Evolutionary conservation across 1,140 invertebrate genomes (phyloP), one percentile per base, ranked within the genome.

Genomic region (Nasonia vitripennis): DNA sequence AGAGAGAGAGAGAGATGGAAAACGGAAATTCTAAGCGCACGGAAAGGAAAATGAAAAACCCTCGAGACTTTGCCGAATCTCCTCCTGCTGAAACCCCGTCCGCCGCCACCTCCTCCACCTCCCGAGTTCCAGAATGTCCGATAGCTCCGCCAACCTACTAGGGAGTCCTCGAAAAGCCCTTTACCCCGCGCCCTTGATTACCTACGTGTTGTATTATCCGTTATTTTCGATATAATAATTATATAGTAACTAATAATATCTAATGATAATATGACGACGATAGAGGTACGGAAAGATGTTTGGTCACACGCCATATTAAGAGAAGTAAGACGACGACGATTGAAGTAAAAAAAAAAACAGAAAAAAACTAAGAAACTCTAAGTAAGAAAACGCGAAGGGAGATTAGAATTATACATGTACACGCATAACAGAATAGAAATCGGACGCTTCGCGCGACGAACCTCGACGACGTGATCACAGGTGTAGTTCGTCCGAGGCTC

Each of bases 161-260:
- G 31, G 23, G 71, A 73, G 48, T 51, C n/a, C 17, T 45, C 71
- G 12, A 27, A 74, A 41, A 17, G 73, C 14, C 37, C 34, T 37
- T 1, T 34, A 81, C 83, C n/a, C 89, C 87, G 82, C 75, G 78
- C 82, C 90, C 90, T 90, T 89, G 88, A 92, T 91, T 91, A 91
- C 93, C 91, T 92, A 93, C 92, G 91, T 93, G 91, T 93, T 93
- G 92, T 93, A 93, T 93, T 93, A 93, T 93, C 91, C 92, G 92
- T 92, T 93, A 93, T 93, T 93, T 93, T 93, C 92, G 92, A 93
- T 93, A 93, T 93, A 90, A 92, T 92, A 92, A 93, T 93, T 93
- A 91, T 90, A 91, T 91, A 92, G 92, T 92, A 91, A 92, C 89
- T 93, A 93, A 93, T 92, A 90, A 93, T 93, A 93, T 90, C 93